These are phyloP conservation scores for Formica aserva DNA, from an alignment of 2,888 invertebrate genomes.

Conservation along the genomic window DNA sequence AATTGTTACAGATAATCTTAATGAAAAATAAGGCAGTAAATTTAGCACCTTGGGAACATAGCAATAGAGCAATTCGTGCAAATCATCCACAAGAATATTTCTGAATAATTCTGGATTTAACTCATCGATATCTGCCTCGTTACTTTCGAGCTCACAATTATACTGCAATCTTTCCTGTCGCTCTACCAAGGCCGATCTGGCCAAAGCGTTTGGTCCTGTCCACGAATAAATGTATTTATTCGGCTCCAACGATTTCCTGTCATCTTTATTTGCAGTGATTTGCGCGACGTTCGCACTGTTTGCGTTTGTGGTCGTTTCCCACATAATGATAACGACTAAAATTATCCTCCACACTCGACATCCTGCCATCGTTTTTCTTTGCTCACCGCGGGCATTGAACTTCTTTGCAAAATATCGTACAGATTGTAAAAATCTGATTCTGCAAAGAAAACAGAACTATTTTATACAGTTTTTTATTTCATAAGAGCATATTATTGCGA, in stretches of 20 bases:
- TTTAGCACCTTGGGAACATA: slow-evolving; percentile 95
- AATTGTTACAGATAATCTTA: not conserved
- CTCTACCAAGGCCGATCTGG: slow-evolving; percentile 82
- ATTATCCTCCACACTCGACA: slow-evolving; percentile 70
- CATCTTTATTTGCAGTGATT: slow-evolving; percentile 49
- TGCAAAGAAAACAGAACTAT: not conserved
- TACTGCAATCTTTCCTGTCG: slow-evolving; percentile 83
- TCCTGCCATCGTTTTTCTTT: slow-evolving; percentile 74
- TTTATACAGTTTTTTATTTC: slow-evolving; percentile 12
- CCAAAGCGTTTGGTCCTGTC: slow-evolving; percentile 82
- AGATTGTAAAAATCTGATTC: slow-evolving; percentile 13
- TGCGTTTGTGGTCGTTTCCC: slow-evolving; percentile 28
- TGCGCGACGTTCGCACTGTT: slow-evolving; percentile 30
- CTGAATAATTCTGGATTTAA: slow-evolving; percentile 88
- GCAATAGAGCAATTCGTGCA: slow-evolving; percentile 94
- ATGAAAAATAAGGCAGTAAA: not conserved
- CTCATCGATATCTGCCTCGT: slow-evolving; percentile 58
- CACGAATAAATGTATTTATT: slow-evolving; percentile 75
- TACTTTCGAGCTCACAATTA: slow-evolving; percentile 80
- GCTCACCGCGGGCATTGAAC: slow-evolving; percentile 73
- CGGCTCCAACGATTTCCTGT: slow-evolving; percentile 48
- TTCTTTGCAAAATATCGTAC: slow-evolving; percentile 14
- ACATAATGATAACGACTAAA: slow-evolving; percentile 61
- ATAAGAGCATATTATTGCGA: not conserved
- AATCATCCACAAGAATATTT: slow-evolving; percentile 94